Evolutionary conservation across 1,140 invertebrate species (phyloP).

Genomic region (Tribolium madens): DNA sequence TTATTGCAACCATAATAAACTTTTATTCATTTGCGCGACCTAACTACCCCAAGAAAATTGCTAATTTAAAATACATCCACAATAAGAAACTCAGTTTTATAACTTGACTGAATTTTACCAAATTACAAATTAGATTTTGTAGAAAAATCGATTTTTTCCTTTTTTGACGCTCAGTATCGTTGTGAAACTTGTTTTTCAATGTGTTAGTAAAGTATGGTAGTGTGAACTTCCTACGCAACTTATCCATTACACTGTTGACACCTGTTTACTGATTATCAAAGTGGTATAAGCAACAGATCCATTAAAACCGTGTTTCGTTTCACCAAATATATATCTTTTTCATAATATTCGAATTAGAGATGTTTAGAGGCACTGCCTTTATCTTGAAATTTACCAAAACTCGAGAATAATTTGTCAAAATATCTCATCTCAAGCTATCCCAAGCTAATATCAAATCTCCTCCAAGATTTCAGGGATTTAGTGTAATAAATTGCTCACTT

Average conservation of each 20-base stretch:
- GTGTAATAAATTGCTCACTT: slow-evolving; percentile 32
- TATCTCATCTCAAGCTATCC: slow-evolving; percentile 20
- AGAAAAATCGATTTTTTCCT: too few species aligned
- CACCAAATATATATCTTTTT: background rate
- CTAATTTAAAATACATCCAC: background rate
- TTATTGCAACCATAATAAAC: slow-evolving; percentile 3
- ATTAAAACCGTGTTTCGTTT: background rate
- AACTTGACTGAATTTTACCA: too few species aligned
- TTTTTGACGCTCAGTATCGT: too few species aligned
- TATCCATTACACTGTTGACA: background rate
- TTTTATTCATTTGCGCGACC: background rate
- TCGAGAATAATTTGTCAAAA: slow-evolving; percentile 9
- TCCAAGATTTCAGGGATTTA: slow-evolving; percentile 28
- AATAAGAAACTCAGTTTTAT: too few species aligned
- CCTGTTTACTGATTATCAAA: background rate
- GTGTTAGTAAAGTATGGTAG: too few species aligned
- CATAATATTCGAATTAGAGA: too few species aligned
- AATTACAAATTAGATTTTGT: too few species aligned
- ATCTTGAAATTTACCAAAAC: slow-evolving; percentile 3
- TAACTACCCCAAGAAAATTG: background rate
- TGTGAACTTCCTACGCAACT: background rate
- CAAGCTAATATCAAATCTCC: slow-evolving; percentile 28
- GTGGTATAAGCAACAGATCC: background rate
- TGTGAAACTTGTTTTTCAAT: background rate
- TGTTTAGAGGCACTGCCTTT: background rate